Evolutionary conservation across 2,113 vertebrate species (phyloP).

Genomic region (Spermophilus dauricus): DNA sequence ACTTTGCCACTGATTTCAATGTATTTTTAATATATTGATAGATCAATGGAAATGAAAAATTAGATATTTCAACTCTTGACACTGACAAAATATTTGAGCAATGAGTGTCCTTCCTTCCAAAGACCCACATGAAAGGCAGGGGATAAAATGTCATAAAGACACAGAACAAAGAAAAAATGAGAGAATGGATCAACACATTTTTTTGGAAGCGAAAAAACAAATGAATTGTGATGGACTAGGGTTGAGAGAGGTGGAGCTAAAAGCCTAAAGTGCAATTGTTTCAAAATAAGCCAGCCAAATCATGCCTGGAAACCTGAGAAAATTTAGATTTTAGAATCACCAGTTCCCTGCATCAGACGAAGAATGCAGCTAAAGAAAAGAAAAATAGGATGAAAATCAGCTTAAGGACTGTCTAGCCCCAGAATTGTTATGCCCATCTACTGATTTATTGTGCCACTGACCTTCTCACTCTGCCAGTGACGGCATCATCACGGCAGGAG

Average conservation of each 20-base stretch:
- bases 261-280: background rate
- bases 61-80: background rate
- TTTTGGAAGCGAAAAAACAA: slow-evolving; percentile 1
- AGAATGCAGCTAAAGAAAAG: background rate
- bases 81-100: background rate
- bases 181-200: background rate
- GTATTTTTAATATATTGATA: background rate
- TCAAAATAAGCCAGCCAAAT: background rate
- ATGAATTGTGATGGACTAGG: background rate
- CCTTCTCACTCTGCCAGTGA: background rate
- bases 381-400: background rate
- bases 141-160: background rate
- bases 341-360: background rate
- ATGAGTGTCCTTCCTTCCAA: background rate
- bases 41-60: background rate
- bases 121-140: background rate
- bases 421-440: background rate
- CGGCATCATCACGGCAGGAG: background rate
- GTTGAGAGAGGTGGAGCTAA: background rate
- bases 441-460: too few relatives aligned
- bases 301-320: background rate
- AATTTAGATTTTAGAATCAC: background rate
- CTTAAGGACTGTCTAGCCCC: background rate
- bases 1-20: background rate
- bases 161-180: background rate